Conservation (phyloP, 2,797 vertebrate genomes). For the Botia kubotai region DNA sequence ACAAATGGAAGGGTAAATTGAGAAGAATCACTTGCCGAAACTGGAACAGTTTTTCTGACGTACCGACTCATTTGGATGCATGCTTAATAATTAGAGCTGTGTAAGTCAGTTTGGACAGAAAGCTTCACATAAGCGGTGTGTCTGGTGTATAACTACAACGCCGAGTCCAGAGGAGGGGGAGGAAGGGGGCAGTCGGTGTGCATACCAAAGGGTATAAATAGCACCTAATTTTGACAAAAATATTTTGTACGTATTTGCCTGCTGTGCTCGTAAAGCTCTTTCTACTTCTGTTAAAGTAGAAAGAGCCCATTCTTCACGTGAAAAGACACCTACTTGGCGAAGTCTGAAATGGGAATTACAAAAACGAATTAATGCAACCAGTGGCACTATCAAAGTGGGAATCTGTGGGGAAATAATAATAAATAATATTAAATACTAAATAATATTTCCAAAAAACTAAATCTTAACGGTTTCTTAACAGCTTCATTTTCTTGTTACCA, state of each 20-base stretch:
- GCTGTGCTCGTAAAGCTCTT: slow-evolving; percentile 69
- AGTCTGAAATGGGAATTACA: background rate
- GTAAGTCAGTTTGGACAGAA: slow-evolving; percentile 58
- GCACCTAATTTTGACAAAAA: slow-evolving; percentile 78
- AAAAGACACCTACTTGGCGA: slow-evolving; percentile 48
- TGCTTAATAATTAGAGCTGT: slow-evolving; percentile 60
- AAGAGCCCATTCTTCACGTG: slow-evolving; percentile 54
- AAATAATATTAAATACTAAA: background rate
- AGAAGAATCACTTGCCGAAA: slow-evolving; percentile 47
- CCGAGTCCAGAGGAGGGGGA: slow-evolving; percentile 58
- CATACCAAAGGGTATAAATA: slow-evolving; percentile 84
- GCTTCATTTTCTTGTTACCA: background rate
- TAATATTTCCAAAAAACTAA: background rate
- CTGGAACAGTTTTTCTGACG: slow-evolving; percentile 56
- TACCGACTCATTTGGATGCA: slow-evolving; percentile 56
- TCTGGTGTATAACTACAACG: slow-evolving; percentile 51
- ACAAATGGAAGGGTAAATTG: slow-evolving; percentile 40
- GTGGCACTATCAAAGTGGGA: background rate
- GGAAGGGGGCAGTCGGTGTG: slow-evolving; percentile 69
- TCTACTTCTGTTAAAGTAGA: slow-evolving; percentile 54
- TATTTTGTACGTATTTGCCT: slow-evolving; percentile 74
- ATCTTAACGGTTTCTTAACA: background rate
- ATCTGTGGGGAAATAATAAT: background rate
- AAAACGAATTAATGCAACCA: background rate
- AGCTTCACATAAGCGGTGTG: background rate